Percentiles rank a stretch among this genome's conserved stretches.
phyloP scores from a whole-genome alignment of 2,113 vertebrate genomes.

The Hipposideros armiger region DNA sequence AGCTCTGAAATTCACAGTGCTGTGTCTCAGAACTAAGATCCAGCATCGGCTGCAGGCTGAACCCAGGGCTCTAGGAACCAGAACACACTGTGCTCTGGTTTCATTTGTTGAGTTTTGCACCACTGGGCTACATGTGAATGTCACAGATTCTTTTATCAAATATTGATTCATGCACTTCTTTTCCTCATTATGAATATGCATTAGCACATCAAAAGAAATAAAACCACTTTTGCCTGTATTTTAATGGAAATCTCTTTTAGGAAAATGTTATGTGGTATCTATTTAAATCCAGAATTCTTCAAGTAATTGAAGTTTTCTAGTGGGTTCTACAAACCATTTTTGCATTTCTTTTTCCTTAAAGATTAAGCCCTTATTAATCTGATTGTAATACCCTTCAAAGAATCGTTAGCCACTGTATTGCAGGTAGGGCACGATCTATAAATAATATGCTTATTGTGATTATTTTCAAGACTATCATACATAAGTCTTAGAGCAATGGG shows the following conservation, averaged over 20 bases:
- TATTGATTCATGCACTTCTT: background rate
- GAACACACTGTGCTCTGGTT: background rate
- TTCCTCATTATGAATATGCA: background rate
- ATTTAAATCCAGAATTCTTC: background rate
- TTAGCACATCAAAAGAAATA: background rate
- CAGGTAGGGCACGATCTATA: background rate
- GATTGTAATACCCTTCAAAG: background rate
- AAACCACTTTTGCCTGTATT: background rate
- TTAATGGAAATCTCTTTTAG: background rate
- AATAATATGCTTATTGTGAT: background rate
- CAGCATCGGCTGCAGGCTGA: background rate
- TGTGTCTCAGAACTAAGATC: background rate
- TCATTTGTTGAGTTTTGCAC: background rate
- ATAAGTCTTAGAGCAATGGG: background rate
- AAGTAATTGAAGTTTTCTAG: background rate
- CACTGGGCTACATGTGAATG: background rate
- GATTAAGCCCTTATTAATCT: background rate
- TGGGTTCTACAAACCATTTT: background rate
- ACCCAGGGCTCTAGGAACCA: background rate
- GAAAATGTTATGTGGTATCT: background rate
- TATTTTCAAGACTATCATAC: slow-evolving; percentile 9
- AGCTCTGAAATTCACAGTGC: background rate
- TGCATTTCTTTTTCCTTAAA: background rate
- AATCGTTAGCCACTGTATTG: background rate
- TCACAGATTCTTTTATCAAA: background rate